phyloP scores from a whole-genome alignment of 2,113 vertebrate genomes.

The Copsychus sechellarum region DNA sequence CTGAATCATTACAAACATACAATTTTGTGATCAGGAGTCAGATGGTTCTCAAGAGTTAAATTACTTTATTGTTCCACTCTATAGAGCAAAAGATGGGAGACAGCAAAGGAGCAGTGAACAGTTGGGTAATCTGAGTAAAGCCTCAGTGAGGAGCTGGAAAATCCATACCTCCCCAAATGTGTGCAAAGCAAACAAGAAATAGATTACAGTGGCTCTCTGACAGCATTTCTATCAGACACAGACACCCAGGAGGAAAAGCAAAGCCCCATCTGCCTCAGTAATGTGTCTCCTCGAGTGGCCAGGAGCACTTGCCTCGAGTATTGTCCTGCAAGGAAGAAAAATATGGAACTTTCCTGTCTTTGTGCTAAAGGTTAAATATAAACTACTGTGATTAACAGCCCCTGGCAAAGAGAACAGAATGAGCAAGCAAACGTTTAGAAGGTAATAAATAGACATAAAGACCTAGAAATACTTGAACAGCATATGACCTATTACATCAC shows the following conservation, averaged over 20 bases:
- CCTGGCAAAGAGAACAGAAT: neutral
- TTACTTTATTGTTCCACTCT: neutral
- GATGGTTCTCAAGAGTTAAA: neutral
- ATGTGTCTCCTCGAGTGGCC: neutral
- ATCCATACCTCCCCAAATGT: neutral
- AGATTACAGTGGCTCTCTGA: neutral
- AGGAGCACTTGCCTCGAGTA: neutral
- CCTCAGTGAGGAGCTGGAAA: neutral
- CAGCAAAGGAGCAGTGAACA: neutral
- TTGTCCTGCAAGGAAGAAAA: neutral
- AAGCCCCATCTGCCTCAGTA: neutral
- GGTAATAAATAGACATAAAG: neutral
- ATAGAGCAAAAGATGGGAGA: neutral
- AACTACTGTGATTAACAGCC: neutral
- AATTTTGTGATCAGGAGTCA: neutral
- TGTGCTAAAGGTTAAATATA: neutral
- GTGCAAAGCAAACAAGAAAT: neutral
- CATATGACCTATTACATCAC: neutral
- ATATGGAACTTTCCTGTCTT: neutral
- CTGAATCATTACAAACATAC: neutral
- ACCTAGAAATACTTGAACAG: neutral
- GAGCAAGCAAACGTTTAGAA: neutral
- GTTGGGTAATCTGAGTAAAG: neutral
- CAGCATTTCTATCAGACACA: neutral
- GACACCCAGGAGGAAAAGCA: neutral